A percentile compares a stretch with the other conserved stretches of the same genome.
phyloP scores from a whole-genome alignment of 2,113 vertebrate species.

The Macaca fascicularis region DNA sequence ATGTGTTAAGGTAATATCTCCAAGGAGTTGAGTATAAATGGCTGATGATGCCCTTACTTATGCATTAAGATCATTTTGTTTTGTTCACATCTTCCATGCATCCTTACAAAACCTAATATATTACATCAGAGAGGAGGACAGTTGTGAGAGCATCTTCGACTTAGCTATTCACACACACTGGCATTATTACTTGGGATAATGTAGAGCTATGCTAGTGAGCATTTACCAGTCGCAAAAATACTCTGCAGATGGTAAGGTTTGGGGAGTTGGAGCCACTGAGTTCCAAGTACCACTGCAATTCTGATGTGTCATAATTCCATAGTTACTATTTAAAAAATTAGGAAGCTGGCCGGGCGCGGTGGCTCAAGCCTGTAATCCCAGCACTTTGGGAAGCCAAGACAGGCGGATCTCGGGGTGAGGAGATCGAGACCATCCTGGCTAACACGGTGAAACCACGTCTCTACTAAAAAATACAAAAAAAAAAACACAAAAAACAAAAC shows the following conservation, averaged over 20 bases:
- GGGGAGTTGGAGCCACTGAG: not conserved
- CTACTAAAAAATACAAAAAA: too few relatives aligned
- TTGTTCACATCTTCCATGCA: not conserved
- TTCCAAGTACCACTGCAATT: not conserved
- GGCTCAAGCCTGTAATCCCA: too few relatives aligned
- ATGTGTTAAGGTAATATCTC: not conserved
- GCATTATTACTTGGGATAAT: not conserved
- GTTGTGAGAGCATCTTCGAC: not conserved
- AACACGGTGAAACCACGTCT: too few relatives aligned
- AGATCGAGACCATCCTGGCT: too few relatives aligned
- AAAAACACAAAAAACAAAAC: too few relatives aligned
- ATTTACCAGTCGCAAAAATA: not conserved
- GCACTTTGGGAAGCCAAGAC: too few relatives aligned
- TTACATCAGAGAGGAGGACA: not conserved
- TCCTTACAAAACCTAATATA: not conserved
- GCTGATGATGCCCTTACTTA: not conserved
- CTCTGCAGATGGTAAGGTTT: not conserved
- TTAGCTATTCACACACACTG: not conserved
- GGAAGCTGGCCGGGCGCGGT: not conserved
- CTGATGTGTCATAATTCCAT: not conserved
- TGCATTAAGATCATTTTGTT: not conserved
- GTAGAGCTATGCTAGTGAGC: not conserved
- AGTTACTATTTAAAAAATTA: not conserved
- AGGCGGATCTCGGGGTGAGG: too few relatives aligned
- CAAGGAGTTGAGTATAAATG: not conserved